These are phyloP conservation scores for Trididemnum nubilum DNA, from an alignment of 23 tunicate genomes.

Conservation along the genomic window DNA sequence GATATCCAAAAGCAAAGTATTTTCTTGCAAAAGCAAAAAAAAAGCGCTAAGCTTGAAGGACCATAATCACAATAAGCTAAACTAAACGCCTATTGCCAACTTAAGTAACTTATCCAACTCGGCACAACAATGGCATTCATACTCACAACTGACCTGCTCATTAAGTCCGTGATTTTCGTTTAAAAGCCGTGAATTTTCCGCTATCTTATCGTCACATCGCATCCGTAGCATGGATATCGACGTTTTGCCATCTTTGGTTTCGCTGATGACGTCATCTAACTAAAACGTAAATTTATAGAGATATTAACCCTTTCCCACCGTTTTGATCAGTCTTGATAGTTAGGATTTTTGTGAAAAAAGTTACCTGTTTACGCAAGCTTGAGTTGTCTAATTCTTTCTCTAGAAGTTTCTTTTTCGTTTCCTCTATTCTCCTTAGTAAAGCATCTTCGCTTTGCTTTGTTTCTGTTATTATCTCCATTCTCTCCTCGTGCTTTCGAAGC, in stretches of 20 bases:
- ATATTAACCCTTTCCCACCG: too few species aligned
- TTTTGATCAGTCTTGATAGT: too few species aligned
- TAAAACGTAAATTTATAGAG: not conserved
- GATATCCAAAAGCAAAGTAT: too few species aligned
- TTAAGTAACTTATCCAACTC: too few species aligned
- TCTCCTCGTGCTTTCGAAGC: conserved; percentile 31
- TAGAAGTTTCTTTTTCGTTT: conserved; percentile 18
- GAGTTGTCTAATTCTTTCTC: conserved; percentile 45
- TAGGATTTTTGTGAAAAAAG: too few species aligned
- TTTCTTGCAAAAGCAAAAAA: too few species aligned
- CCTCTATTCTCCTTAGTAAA: conserved; percentile 23
- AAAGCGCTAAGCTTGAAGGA: too few species aligned
- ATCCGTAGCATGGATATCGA: conserved; percentile 15
- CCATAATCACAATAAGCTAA: too few species aligned
- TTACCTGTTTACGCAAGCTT: conserved; percentile 36
- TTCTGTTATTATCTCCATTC: conserved; percentile 4
- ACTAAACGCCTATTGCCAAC: too few species aligned
- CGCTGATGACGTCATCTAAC: conserved; percentile 14
- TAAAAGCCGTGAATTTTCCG: conserved; percentile 30
- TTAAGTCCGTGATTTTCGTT: conserved; percentile 42
- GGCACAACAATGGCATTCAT: too few species aligned
- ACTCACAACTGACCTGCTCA: conserved; percentile 60
- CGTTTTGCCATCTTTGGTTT: not conserved
- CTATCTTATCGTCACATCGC: not conserved
- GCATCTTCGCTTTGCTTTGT: not conserved